phyloP scores from a whole-genome alignment of 2,888 invertebrate species.

The Liodrosophila aerea region DNA sequence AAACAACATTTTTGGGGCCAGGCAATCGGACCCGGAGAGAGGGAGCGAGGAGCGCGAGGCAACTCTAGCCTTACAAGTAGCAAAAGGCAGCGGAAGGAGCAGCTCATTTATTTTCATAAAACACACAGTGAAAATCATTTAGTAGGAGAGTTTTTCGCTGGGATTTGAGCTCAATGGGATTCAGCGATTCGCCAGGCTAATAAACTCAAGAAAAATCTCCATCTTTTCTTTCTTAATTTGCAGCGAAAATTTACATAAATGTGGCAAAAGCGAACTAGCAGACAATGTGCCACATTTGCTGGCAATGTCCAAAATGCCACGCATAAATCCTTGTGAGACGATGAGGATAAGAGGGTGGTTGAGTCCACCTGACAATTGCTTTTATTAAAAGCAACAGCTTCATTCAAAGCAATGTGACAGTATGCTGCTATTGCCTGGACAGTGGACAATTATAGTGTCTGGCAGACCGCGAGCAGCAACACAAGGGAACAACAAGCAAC shows the following conservation, averaged over 20 bases:
- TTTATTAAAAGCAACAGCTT: constrained; percentile 76
- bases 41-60: neutral
- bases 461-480: neutral
- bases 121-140: constrained; percentile 65
- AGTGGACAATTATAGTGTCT: constrained; percentile 24
- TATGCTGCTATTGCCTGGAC: constrained; percentile 52
- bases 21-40: neutral
- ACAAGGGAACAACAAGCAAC: constrained; percentile 10
- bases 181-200: constrained; percentile 39
- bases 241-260: constrained; percentile 66
- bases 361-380: constrained; percentile 48
- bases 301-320: constrained; percentile 10
- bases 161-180: neutral
- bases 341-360: neutral
- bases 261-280: constrained; percentile 23
- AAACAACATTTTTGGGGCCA: constrained; percentile 51
- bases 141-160: constrained; percentile 6
- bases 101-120: constrained; percentile 75
- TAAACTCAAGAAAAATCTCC: constrained; percentile 71
- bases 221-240: constrained; percentile 58
- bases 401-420: constrained; percentile 46
- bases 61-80: too few species aligned
- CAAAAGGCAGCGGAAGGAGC: constrained; percentile 26
- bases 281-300: constrained; percentile 10
- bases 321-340: neutral